Evolutionary conservation across 2,888 invertebrate genomes (phyloP).

Genomic region (Trachelus troglodyta): DNA sequence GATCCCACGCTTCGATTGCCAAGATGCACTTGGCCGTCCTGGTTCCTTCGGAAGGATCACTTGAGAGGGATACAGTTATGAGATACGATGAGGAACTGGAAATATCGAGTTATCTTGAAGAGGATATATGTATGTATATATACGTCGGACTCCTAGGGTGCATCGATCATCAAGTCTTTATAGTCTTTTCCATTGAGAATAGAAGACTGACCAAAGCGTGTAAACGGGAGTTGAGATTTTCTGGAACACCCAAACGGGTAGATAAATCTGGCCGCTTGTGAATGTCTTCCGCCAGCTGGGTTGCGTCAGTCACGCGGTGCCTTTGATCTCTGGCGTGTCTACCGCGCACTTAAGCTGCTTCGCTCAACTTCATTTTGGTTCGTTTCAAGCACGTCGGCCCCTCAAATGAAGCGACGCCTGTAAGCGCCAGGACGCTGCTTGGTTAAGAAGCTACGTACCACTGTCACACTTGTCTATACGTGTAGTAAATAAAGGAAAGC

Average conservation of each 20-base stretch:
- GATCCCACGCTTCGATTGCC: neutral
- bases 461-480: neutral
- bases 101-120: neutral
- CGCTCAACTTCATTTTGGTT: conserved; percentile 48
- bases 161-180: conserved; percentile 20
- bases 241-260: conserved; percentile 31
- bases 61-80: neutral
- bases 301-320: conserved; percentile 58
- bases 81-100: neutral
- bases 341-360: conserved; percentile 49
- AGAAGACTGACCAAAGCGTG: neutral
- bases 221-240: neutral
- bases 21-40: neutral
- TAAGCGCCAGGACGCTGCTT: neutral
- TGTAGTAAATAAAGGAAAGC: neutral
- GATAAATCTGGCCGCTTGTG: conserved; percentile 45
- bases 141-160: conserved; percentile 3
- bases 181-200: neutral
- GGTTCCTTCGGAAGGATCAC: neutral
- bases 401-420: neutral
- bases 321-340: conserved; percentile 55
- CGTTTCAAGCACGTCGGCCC: neutral
- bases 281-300: conserved; percentile 59
- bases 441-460: neutral
- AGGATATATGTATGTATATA: neutral